Percentiles rank a stretch among this genome's conserved stretches.
Evolutionary conservation across 2,113 vertebrate species (phyloP).

Genomic region (Panurus biarmicus): DNA sequence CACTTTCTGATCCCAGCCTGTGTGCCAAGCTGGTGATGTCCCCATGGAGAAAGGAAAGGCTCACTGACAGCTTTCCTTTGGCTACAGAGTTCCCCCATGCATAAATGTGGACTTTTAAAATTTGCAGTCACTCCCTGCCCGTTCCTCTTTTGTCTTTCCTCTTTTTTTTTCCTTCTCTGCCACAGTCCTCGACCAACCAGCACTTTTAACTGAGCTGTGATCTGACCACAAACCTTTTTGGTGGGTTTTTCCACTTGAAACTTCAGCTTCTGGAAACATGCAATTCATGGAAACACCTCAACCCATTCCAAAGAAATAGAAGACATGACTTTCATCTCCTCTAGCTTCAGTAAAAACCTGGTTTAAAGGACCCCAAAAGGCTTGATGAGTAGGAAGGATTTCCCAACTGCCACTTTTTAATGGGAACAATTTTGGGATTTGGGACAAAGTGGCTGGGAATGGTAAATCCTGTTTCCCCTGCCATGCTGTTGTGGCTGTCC

Average conservation of each 20-base stretch:
- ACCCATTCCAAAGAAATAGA: background rate
- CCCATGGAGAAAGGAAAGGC: background rate
- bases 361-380: background rate
- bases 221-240: background rate
- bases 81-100: background rate
- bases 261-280: background rate
- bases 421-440: background rate
- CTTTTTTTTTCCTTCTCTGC: background rate
- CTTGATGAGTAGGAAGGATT: background rate
- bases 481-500: fast-evolving
- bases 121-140: background rate
- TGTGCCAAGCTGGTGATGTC: background rate
- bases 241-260: background rate
- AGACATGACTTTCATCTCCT: background rate
- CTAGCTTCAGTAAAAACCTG: background rate
- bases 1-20: background rate
- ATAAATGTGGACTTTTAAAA: background rate
- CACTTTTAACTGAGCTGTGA: background rate
- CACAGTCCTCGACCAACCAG: background rate
- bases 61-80: background rate
- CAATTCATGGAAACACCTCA: background rate
- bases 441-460: background rate
- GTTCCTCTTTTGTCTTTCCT: background rate
- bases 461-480: background rate
- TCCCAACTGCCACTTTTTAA: background rate